These are phyloP conservation scores for Campylomormyrus numenius DNA, from an alignment of 2,113 vertebrate genomes.

Conservation along the genomic window DNA sequence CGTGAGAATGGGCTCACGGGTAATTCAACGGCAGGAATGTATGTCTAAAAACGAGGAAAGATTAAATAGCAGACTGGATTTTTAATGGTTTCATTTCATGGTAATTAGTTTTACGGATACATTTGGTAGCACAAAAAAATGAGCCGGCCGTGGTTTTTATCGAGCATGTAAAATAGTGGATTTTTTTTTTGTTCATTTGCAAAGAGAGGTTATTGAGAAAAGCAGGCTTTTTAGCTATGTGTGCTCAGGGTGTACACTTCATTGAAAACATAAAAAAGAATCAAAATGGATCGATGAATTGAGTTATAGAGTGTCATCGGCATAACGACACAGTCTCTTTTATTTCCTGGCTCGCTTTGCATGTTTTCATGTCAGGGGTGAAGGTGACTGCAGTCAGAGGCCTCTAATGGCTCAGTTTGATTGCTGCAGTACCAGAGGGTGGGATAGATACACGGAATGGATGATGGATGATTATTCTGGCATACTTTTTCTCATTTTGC, in stretches of 20 bases:
- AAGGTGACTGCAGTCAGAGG: not conserved
- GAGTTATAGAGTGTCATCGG: not conserved
- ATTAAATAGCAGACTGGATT: not conserved
- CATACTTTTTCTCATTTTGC: not conserved
- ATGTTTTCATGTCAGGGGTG: not conserved
- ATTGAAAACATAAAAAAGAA: not conserved
- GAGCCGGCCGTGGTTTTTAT: not conserved
- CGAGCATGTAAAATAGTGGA: not conserved
- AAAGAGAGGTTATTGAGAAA: not conserved
- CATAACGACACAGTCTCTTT: not conserved
- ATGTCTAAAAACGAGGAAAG: not conserved
- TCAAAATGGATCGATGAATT: not conserved
- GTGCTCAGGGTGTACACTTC: not conserved
- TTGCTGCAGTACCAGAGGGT: not conserved
- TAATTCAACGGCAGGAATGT: not conserved
- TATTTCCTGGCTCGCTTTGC: not conserved
- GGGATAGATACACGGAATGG: not conserved
- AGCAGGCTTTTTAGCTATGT: not conserved
- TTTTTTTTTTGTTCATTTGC: not conserved
- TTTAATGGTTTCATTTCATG: conserved; percentile 7
- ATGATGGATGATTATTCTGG: not conserved
- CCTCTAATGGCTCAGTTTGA: not conserved
- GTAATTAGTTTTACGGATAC: conserved; percentile 3
- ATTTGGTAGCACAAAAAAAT: not conserved
- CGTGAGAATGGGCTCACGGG: not conserved